Evolutionary conservation across 1,140 invertebrate genomes (phyloP).

Genomic region (Dendrolimus kikuchii): DNA sequence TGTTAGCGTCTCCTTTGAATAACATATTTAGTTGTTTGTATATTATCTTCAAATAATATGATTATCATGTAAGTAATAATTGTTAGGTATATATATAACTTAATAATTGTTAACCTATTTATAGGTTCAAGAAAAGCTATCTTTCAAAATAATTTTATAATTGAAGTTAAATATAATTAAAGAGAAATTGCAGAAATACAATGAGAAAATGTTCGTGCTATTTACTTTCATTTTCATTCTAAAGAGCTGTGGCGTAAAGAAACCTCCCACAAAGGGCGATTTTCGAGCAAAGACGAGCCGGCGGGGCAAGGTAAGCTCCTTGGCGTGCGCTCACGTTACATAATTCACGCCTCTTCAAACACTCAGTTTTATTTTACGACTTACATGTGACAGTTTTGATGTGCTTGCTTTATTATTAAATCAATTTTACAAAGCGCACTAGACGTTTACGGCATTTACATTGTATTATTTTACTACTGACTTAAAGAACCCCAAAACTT

Average conservation of each 20-base stretch:
- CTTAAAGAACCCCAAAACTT: too few relatives aligned
- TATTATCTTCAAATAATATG: too few relatives aligned
- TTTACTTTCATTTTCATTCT: constrained; percentile 11
- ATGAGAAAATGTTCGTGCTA: constrained; percentile 2
- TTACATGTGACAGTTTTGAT: constrained; percentile 25
- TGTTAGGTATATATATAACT: too few relatives aligned
- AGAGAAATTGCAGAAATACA: too few relatives aligned
- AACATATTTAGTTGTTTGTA: too few relatives aligned
- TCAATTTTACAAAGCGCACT: constrained; percentile 23
- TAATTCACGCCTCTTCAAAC: constrained; percentile 29
- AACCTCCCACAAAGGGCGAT: constrained; percentile 11
- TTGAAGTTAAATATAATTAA: too few relatives aligned
- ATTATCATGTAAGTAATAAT: too few relatives aligned
- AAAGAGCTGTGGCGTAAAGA: constrained; percentile 5
- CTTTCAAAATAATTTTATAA: too few relatives aligned
- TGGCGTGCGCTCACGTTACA: constrained; percentile 18
- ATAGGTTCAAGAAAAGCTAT: too few relatives aligned
- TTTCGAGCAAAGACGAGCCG: constrained; percentile 15
- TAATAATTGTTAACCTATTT: too few relatives aligned
- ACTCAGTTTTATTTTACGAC: constrained; percentile 29
- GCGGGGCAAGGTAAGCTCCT: constrained; percentile 3
- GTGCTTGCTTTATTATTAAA: constrained; percentile 25
- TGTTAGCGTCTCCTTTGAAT: too few relatives aligned
- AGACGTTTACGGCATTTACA: constrained; percentile 10
- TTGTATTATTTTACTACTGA: constrained; percentile 6